These are phyloP conservation scores for Mythimna vitellina DNA, from an alignment of 2,888 invertebrate species.

Conservation along the genomic window DNA sequence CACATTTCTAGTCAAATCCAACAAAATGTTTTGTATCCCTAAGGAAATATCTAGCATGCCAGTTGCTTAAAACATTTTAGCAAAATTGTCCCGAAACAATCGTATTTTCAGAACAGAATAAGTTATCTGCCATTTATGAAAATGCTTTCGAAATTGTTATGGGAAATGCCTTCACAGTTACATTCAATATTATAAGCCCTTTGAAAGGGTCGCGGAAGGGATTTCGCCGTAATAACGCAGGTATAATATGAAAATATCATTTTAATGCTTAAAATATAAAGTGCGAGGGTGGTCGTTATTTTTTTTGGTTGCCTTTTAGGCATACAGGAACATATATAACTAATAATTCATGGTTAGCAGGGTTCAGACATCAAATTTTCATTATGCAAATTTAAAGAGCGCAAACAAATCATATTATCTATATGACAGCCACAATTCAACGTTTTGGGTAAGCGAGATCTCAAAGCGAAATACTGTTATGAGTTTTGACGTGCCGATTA, in stretches of 20 bases:
- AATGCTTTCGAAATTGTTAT: constrained; percentile 39
- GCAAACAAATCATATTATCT: constrained; percentile 69
- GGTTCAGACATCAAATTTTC: constrained; percentile 50
- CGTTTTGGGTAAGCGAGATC: constrained; percentile 55
- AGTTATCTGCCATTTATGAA: constrained; percentile 41
- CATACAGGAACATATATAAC: background rate
- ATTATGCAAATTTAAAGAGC: constrained; percentile 60
- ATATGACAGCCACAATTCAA: constrained; percentile 62
- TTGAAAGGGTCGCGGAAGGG: constrained; percentile 37
- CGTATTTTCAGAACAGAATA: constrained; percentile 37
- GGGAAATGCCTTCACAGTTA: constrained; percentile 46
- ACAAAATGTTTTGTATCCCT: constrained; percentile 44
- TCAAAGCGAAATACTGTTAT: constrained; percentile 54
- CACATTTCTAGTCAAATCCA: constrained; percentile 30
- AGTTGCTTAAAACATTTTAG: constrained; percentile 46
- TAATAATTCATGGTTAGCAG: constrained; percentile 25
- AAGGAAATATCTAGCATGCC: constrained; percentile 47
- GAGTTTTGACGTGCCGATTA: constrained; percentile 53
- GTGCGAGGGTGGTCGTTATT: background rate
- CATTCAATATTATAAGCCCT: constrained; percentile 46
- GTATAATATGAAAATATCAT: constrained; percentile 42
- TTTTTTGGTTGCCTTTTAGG: constrained; percentile 19
- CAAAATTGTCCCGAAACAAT: constrained; percentile 45
- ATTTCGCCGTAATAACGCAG: constrained; percentile 42
- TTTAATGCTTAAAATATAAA: constrained; percentile 48